Percentiles rank a stretch among this genome's conserved stretches.
Evolutionary conservation across 2,797 vertebrate species (phyloP).

Genomic region (Paramormyrops hopkinsi): DNA sequence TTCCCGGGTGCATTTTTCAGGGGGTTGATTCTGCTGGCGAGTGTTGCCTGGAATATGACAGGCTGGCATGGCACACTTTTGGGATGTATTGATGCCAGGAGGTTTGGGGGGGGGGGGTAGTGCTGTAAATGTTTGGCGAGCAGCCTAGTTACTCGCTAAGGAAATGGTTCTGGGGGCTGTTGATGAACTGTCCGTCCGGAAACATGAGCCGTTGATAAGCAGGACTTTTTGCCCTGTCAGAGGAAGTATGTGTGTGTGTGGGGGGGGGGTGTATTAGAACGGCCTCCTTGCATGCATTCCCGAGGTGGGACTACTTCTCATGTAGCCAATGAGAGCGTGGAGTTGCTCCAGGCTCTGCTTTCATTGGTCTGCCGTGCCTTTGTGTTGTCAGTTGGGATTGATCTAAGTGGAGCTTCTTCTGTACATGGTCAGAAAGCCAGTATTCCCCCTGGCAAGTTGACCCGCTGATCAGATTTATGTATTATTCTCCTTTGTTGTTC

Average conservation of each 20-base stretch:
- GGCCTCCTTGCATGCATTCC: background rate
- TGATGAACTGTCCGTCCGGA: conserved; percentile 23
- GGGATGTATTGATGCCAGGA: conserved; percentile 17
- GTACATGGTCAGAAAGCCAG: background rate
- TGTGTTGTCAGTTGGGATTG: background rate
- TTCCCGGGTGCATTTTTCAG: background rate
- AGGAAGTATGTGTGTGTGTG: background rate
- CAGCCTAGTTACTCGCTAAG: conserved; percentile 16
- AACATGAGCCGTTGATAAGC: background rate
- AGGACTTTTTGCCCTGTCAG: background rate
- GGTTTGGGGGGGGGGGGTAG: background rate
- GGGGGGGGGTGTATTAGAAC: background rate
- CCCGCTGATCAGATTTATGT: background rate
- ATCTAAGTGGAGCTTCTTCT: conserved; percentile 7
- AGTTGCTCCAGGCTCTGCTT: background rate
- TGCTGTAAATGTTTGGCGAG: conserved; percentile 24
- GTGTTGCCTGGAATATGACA: conserved; percentile 8
- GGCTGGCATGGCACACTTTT: background rate
- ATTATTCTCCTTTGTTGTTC: background rate
- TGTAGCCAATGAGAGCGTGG: background rate
- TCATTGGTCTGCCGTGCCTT: background rate
- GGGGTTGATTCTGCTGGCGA: background rate
- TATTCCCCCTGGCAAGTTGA: conserved; percentile 3
- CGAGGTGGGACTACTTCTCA: background rate
- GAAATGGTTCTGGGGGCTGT: conserved; percentile 31